A percentile compares a stretch with the other conserved stretches of the same genome.
Evolutionary conservation across 2,888 invertebrate species (phyloP).

Genomic region (Tenthredo scrophulariae): DNA sequence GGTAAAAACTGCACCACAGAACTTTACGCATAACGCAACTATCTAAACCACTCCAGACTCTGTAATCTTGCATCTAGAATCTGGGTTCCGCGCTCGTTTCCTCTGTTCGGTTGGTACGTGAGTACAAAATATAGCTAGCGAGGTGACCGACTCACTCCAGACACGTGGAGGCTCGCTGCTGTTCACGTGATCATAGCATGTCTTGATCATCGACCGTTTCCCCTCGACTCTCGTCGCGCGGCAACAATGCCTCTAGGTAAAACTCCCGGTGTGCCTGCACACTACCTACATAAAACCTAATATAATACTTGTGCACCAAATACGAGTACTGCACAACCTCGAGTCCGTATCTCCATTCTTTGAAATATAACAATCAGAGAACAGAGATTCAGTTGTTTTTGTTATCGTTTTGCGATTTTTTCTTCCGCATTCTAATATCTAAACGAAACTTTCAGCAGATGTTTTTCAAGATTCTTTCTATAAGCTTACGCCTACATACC

Average conservation of each 20-base stretch:
- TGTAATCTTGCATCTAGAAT: not conserved
- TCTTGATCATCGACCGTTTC: constrained; percentile 72
- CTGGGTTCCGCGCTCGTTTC: constrained; percentile 29
- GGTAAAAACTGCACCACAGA: not conserved
- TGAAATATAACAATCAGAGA: not conserved
- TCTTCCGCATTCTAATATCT: not conserved
- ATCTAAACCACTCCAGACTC: constrained; percentile 1
- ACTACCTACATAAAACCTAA: not conserved
- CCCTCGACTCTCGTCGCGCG: constrained; percentile 57
- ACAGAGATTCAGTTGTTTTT: not conserved
- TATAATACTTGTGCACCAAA: not conserved
- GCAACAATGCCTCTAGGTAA: not conserved
- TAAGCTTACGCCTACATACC: not conserved
- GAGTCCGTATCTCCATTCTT: not conserved
- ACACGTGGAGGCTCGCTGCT: constrained; percentile 76
- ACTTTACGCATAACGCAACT: not conserved
- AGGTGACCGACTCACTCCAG: constrained; percentile 48
- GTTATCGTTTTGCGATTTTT: not conserved
- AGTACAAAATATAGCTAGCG: constrained; percentile 30
- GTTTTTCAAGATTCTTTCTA: not conserved
- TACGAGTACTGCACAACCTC: not conserved
- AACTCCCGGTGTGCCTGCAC: not conserved
- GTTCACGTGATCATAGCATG: constrained; percentile 76
- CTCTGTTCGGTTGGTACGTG: not conserved
- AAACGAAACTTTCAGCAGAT: not conserved